Conservation (phyloP, 2,797 vertebrate species). For the Lepilemur ruficaudatus region DNA sequence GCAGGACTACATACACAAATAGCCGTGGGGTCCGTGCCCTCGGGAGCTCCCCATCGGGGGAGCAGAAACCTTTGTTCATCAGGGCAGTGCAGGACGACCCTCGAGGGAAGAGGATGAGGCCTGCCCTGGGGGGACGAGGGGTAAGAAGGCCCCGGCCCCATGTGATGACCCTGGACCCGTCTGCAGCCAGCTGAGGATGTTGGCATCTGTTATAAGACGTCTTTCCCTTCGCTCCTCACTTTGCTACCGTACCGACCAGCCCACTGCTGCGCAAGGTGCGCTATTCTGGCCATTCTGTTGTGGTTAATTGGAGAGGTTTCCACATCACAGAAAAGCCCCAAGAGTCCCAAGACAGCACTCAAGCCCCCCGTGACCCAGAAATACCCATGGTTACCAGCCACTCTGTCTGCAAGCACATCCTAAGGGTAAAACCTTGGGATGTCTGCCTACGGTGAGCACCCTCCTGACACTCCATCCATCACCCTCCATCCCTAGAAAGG, state of each 20-base stretch:
- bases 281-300: fast-evolving
- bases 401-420: fast-evolving
- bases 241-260: fast-evolving
- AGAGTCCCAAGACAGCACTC: fast-evolving
- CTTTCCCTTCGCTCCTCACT: background rate
- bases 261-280: fast-evolving
- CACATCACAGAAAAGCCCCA: fast-evolving
- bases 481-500: background rate
- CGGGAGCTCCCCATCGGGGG: fast-evolving
- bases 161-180: fast-evolving
- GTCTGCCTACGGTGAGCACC: fast-evolving
- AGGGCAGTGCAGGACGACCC: fast-evolving
- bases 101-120: fast-evolving
- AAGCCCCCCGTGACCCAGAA: background rate
- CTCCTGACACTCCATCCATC: fast-evolving
- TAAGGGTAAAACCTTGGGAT: fast-evolving
- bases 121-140: fast-evolving
- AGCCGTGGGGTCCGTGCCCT: fast-evolving
- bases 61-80: background rate
- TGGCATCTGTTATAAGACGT: fast-evolving
- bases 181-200: fast-evolving
- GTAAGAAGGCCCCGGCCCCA: fast-evolving
- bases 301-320: background rate
- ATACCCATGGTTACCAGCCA: fast-evolving
- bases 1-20: fast-evolving